phyloP scores from a whole-genome alignment of 2,113 vertebrate genomes.

The Xenopus borealis region DNA sequence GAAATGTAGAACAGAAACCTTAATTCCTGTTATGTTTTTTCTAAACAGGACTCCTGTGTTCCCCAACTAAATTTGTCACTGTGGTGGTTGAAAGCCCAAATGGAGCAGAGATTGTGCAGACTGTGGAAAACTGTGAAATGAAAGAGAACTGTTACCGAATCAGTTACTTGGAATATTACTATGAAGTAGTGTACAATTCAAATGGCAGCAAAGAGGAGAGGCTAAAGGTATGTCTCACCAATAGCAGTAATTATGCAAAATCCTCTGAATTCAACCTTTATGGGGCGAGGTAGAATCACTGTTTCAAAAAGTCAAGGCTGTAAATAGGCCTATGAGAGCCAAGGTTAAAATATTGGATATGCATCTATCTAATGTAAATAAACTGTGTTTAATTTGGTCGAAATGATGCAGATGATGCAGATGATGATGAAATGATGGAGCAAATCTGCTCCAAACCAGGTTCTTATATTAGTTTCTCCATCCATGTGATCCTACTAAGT shows the following conservation, averaged over 20 bases:
- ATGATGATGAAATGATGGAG: too few species aligned
- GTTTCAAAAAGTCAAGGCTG: too few species aligned
- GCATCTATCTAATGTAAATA: too few species aligned
- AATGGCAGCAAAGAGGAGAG: conserved; percentile 59
- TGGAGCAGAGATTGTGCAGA: conserved; percentile 62
- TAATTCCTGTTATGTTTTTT: neutral
- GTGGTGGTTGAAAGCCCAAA: conserved; percentile 63
- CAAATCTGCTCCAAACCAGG: neutral
- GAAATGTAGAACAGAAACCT: too few species aligned
- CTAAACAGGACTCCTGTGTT: conserved; percentile 62
- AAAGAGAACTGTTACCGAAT: conserved; percentile 63
- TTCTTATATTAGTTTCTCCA: neutral
- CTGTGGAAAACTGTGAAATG: conserved; percentile 57
- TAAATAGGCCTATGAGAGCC: too few species aligned
- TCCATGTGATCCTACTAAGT: neutral
- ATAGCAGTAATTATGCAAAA: neutral
- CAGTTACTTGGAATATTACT: conserved; percentile 65
- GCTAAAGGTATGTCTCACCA: conserved; percentile 60
- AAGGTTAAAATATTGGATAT: too few species aligned
- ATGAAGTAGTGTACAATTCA: conserved; percentile 56
- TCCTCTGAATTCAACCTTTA: too few species aligned
- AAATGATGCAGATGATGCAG: too few species aligned
- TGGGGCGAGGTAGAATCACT: too few species aligned
- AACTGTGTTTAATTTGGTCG: neutral
- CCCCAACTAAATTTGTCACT: conserved; percentile 67